Conservation (phyloP, 2,113 vertebrate genomes). For the Copsychus sechellarum region DNA sequence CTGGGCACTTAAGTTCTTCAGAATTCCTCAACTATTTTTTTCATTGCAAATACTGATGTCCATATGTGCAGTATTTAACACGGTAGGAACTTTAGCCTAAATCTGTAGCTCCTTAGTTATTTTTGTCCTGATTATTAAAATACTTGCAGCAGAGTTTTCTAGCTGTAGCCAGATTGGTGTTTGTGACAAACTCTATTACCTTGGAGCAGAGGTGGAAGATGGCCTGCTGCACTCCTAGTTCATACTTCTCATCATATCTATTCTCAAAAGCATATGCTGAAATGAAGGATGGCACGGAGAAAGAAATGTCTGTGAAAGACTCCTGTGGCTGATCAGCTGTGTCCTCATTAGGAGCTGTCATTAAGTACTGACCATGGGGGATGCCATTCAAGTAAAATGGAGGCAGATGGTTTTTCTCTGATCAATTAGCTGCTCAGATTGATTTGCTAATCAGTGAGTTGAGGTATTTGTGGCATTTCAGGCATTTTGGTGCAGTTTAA, state of each 20-base stretch:
- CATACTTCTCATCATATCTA: background rate
- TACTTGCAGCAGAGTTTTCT: background rate
- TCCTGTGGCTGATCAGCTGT: conserved; percentile 33
- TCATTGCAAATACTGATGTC: background rate
- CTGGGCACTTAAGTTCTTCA: background rate
- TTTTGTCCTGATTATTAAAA: background rate
- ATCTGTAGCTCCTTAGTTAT: background rate
- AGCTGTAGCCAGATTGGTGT: background rate
- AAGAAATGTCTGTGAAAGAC: background rate
- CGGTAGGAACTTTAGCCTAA: background rate
- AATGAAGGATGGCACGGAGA: background rate
- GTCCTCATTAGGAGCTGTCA: conserved; percentile 38
- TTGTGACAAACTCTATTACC: background rate
- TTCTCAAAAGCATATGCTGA: background rate
- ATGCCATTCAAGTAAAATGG: conserved; percentile 5
- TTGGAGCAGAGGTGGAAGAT: background rate
- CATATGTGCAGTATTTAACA: background rate
- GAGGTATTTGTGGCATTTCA: conserved; percentile 54
- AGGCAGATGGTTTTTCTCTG: conserved; percentile 50
- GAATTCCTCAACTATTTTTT: background rate
- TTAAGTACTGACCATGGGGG: conserved; percentile 48
- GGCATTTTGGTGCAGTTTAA: conserved; percentile 38
- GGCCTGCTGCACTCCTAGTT: background rate
- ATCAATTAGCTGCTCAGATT: conserved; percentile 60
- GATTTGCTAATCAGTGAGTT: conserved; percentile 55